Evolutionary conservation across 2,797 vertebrate species (phyloP), one percentile per base, ranked within the genome.

Genomic region (Neosalanx taihuensis): DNA sequence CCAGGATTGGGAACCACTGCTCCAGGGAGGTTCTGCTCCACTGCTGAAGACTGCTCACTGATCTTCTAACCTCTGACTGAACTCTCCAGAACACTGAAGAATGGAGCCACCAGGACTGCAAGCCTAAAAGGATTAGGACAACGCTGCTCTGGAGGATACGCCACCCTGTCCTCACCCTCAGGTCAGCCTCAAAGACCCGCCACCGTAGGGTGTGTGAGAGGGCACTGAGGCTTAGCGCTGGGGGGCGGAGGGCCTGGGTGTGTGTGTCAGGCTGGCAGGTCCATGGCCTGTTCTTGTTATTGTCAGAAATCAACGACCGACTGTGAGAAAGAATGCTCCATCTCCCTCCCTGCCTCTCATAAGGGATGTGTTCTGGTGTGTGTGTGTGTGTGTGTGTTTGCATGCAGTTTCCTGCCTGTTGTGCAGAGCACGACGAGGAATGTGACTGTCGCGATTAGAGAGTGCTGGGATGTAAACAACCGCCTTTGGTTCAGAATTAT

Each of bases 401-500:
- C 26, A 26, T 5, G 56, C 26, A 29, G 64, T 62, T 69, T 69
- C 53, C 51, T 69, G 7, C 31, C 57, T 62, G 53, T 67, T 58
- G 29, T n/a, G n/a, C 59, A 4, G 49, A 41, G 20, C 69, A 41
- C 53, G 33, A 4, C 3, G 13, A 74, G 51, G 69, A 74, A 77
- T 80, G 73, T 6, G 17, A 57, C 20, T 2, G 23, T 68, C 62
- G n/a, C 18, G 60, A 70, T 76, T 68, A 33, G 64, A 72, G 20
- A 57, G 46, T 72, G 71, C 61, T 78, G 65, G 76, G 56, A 67
- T 69, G 57, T 76, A 66, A 70, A 70, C 71, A 0, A 30, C 20
- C 0, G 20, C 29, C 23, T 26, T 56, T 7, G 15, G 13, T 49
- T 46, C 10, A 4, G 60, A 17, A 29, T 13, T 31, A 29, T 13